phyloP scores from a whole-genome alignment of 2,888 invertebrate species.

The Brachynemurus nebulosus region DNA sequence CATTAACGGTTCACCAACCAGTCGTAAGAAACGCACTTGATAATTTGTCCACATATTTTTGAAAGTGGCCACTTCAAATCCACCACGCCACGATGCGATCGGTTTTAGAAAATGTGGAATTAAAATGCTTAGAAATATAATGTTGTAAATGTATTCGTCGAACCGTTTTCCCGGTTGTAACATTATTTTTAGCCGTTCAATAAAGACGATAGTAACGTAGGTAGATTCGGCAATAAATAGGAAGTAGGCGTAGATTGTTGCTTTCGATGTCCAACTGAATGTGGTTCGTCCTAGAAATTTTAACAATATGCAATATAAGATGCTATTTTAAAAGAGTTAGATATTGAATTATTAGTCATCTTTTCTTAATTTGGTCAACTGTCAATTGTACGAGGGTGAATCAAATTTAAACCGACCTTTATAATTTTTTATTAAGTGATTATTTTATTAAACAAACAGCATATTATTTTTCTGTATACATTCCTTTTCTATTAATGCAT shows the following conservation, averaged over 20 bases:
- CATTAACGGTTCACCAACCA: slow-evolving; percentile 47
- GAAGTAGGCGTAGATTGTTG: slow-evolving; percentile 51
- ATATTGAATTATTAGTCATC: too few species aligned
- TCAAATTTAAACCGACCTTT: too few species aligned
- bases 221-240: slow-evolving; percentile 47
- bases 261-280: slow-evolving; percentile 50
- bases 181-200: slow-evolving; percentile 28
- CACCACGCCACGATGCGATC: slow-evolving; percentile 56
- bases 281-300: slow-evolving; percentile 36
- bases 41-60: slow-evolving; percentile 70
- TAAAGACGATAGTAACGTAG: slow-evolving; percentile 28
- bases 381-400: too few species aligned
- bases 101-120: slow-evolving; percentile 57
- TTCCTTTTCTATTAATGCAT: too few species aligned
- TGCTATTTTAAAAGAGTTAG: too few species aligned
- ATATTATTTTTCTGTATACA: too few species aligned
- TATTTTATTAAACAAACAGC: too few species aligned
- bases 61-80: slow-evolving; percentile 54
- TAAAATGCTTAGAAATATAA: slow-evolving; percentile 56
- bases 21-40: slow-evolving; percentile 40
- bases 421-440: too few species aligned
- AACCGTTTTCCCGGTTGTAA: slow-evolving; percentile 44
- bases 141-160: slow-evolving; percentile 60
- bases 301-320: too few species aligned
- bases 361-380: too few species aligned